Evolutionary conservation across 1,140 invertebrate species (phyloP).

Genomic region (Drosophila suzukii): DNA sequence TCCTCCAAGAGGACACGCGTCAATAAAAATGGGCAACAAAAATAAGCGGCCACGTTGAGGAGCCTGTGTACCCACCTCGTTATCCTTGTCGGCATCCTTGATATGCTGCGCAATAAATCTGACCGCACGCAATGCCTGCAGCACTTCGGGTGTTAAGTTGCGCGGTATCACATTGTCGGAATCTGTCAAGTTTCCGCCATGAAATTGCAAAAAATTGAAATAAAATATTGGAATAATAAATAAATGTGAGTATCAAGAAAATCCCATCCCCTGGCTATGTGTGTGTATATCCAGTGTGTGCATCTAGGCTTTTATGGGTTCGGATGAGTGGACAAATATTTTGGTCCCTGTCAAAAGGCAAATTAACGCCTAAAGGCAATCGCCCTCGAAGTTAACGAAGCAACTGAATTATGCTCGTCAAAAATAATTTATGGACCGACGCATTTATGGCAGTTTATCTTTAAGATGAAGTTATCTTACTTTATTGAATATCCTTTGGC

Average conservation of each 20-base stretch:
- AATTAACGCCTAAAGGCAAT: conserved; percentile 35
- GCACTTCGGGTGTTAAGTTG: conserved; percentile 93
- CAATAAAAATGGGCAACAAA: conserved; percentile 74
- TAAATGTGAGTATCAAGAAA: conserved; percentile 59
- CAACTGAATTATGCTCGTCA: conserved; percentile 18
- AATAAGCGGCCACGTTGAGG: conserved; percentile 11
- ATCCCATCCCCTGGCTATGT: conserved; percentile 24
- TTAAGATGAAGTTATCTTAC: conserved; percentile 3
- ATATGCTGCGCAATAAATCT: conserved; percentile 99
- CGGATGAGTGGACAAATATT: conserved; percentile 48
- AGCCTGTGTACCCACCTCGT: conserved; percentile 89
- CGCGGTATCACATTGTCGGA: conserved; percentile 92
- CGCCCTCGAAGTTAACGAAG: conserved; percentile 1
- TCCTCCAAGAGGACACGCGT: conserved; percentile 22
- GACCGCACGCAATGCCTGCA: conserved; percentile 96
- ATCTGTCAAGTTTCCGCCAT: conserved; percentile 85
- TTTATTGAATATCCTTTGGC: no score
- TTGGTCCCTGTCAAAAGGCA: conserved; percentile 35
- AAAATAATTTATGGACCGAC: conserved; percentile 10
- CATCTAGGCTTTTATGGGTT: conserved; percentile 28
- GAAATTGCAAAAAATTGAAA: conserved; percentile 80
- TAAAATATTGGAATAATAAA: conserved; percentile 81
- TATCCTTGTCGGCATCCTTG: conserved; percentile 97
- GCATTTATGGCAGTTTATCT: no score
- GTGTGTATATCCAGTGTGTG: conserved; percentile 12